Evolutionary conservation across 2,888 invertebrate species (phyloP).

Genomic region (Meiosimyza platycephala): DNA sequence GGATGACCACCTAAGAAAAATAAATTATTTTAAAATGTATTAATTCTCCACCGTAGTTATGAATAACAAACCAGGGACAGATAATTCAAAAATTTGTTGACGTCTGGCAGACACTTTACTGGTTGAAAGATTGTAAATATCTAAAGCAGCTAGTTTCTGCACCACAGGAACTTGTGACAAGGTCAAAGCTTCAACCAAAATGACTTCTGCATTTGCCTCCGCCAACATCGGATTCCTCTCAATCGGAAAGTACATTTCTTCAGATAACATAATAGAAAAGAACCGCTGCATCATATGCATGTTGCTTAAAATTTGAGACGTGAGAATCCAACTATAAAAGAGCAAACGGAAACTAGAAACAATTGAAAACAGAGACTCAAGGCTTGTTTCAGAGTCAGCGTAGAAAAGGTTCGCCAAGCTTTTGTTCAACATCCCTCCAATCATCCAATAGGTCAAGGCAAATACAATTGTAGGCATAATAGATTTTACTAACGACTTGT

Average conservation of each 20-base stretch:
- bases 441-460: slow-evolving; percentile 72
- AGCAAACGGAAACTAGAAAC: slow-evolving; percentile 65
- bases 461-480: slow-evolving; percentile 75
- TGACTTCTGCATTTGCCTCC: slow-evolving; percentile 64
- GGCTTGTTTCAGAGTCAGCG: slow-evolving; percentile 60
- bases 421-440: slow-evolving; percentile 71
- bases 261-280: slow-evolving; percentile 78
- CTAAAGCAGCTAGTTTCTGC: slow-evolving; percentile 81
- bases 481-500: slow-evolving; percentile 72
- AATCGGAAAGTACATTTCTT: slow-evolving; percentile 76
- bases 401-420: slow-evolving; percentile 70
- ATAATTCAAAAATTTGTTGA: slow-evolving; percentile 76
- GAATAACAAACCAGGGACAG: slow-evolving; percentile 72
- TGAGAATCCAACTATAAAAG: slow-evolving; percentile 77
- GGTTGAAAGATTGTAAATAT: slow-evolving; percentile 74
- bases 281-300: slow-evolving; percentile 78
- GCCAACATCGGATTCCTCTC: slow-evolving; percentile 60
- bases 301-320: slow-evolving; percentile 76
- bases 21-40: not conserved
- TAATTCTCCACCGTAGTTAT: not conserved
- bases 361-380: slow-evolving; percentile 62
- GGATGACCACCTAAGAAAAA: slow-evolving; percentile 77
- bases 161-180: slow-evolving; percentile 72
- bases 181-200: slow-evolving; percentile 73
- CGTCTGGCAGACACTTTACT: slow-evolving; percentile 72